A percentile compares a stretch with the other conserved stretches of the same genome.
phyloP scores from a whole-genome alignment of 2,797 vertebrate genomes.

The Tadarida brasiliensis region DNA sequence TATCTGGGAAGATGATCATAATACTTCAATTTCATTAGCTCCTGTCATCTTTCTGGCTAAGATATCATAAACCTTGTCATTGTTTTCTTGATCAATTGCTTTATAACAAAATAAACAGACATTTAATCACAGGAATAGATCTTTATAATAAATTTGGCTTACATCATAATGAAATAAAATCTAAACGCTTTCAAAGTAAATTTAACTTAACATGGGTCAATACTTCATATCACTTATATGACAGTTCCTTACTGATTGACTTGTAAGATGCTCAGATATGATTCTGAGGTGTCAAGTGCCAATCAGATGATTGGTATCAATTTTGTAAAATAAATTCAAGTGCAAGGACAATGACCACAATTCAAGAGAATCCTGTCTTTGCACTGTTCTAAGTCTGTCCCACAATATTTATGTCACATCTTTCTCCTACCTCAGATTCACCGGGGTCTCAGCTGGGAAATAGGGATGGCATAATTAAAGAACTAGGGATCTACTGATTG shows the following conservation, averaged over 20 bases:
- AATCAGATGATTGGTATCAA: background rate
- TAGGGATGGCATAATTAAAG: background rate
- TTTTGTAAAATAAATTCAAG: constrained; percentile 2
- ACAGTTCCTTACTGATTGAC: background rate
- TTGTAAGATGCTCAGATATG: background rate
- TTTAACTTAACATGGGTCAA: background rate
- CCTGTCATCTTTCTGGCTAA: background rate
- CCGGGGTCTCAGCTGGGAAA: background rate
- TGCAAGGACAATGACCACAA: background rate
- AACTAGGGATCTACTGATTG: background rate
- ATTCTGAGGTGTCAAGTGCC: background rate
- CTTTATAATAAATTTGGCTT: background rate
- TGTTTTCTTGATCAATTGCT: background rate
- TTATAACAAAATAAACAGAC: background rate
- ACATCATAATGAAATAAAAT: background rate
- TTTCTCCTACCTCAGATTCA: background rate
- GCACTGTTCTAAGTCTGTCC: background rate
- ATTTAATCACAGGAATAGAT: background rate
- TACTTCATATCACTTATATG: background rate
- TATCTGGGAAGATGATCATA: background rate
- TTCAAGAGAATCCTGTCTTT: background rate
- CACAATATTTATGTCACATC: background rate
- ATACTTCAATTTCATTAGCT: background rate
- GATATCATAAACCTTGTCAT: background rate
- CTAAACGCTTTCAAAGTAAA: background rate